These are phyloP conservation scores for Macrotrachela quadricornifera DNA, from an alignment of 1,140 invertebrate genomes.

Conservation along the genomic window DNA sequence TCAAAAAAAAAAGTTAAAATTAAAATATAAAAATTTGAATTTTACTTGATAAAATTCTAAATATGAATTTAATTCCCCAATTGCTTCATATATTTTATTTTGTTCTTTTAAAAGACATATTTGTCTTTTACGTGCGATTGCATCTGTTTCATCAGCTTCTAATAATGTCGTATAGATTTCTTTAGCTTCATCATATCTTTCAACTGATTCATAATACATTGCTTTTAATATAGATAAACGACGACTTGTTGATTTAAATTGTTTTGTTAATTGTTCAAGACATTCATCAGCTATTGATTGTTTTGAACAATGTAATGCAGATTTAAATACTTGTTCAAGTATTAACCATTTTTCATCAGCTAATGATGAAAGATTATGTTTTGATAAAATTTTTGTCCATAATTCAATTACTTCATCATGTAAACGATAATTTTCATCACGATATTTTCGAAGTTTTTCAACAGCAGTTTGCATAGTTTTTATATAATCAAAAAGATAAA, in stretches of 20 bases:
- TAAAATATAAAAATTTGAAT: no score
- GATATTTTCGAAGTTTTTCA: no score
- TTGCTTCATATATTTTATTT: constrained; percentile 61
- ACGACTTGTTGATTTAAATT: constrained; percentile 74
- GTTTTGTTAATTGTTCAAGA: constrained; percentile 47
- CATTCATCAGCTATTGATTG: constrained; percentile 51
- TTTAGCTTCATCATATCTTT: constrained; percentile 67
- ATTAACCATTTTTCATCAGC: constrained; percentile 63
- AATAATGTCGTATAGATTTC: constrained; percentile 67
- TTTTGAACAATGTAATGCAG: constrained; percentile 63
- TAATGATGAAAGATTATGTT: no score
- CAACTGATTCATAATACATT: constrained; percentile 62
- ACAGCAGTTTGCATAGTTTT: no score
- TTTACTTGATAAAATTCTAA: constrained; percentile 66
- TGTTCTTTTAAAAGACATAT: constrained; percentile 74
- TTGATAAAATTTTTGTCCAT: no score
- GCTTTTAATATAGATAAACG: constrained; percentile 63
- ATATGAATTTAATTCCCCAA: constrained; percentile 79
- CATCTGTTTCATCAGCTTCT: constrained; percentile 72
- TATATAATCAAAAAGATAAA: no score
- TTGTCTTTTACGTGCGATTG: constrained; percentile 65
- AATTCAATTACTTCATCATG: no score
- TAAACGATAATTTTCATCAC: no score
- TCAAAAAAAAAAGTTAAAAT: no score
- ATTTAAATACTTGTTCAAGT: constrained; percentile 73